A percentile compares a stretch with the other conserved stretches of the same genome.
phyloP scores from a whole-genome alignment of 2,797 vertebrate genomes.

The Gorsachius magnificus region DNA sequence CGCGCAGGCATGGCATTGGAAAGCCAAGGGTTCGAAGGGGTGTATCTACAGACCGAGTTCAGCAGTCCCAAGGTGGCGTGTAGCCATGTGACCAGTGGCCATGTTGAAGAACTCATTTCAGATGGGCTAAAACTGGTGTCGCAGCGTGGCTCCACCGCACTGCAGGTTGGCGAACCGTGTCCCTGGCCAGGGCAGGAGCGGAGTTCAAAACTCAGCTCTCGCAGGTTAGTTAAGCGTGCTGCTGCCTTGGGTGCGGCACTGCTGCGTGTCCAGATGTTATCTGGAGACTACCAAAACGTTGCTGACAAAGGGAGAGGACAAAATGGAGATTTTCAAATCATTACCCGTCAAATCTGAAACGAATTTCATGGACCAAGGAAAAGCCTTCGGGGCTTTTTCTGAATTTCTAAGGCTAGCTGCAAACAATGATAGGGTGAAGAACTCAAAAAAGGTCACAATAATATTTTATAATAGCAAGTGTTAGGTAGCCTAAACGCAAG shows the following conservation, averaged over 20 bases:
- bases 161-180: fast-evolving
- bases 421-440: not conserved
- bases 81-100: not conserved
- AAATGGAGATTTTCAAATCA: slow-evolving; percentile 11
- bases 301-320: not conserved
- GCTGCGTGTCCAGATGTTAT: not conserved
- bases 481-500: not conserved
- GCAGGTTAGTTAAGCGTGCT: not conserved
- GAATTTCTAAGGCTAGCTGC: not conserved
- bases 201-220: not conserved
- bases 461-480: slow-evolving; percentile 24
- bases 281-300: not conserved
- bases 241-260: not conserved
- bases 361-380: slow-evolving; percentile 36
- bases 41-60: fast-evolving
- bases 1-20: fast-evolving
- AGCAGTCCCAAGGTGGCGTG: not conserved
- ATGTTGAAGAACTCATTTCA: not conserved
- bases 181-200: not conserved
- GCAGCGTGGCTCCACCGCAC: too few species aligned
- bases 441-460: slow-evolving; percentile 18
- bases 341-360: slow-evolving; percentile 42
- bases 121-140: fast-evolving
- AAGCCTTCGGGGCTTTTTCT: slow-evolving; percentile 9
- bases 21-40: fast-evolving